phyloP scores from a whole-genome alignment of 2,888 invertebrate genomes.

The Arrhopalites spinosus region DNA sequence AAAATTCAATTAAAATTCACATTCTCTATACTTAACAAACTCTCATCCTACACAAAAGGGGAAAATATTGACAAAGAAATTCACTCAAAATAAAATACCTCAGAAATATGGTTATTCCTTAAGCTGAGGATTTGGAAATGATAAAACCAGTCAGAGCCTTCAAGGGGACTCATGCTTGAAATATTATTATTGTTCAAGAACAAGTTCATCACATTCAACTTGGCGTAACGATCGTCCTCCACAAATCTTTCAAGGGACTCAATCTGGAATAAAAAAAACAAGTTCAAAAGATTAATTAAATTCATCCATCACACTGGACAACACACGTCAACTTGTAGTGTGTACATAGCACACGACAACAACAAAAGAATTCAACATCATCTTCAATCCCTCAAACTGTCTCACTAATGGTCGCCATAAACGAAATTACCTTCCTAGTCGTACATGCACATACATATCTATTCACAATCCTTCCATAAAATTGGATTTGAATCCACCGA shows the following conservation, averaged over 20 bases:
- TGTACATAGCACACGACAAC: too few species aligned
- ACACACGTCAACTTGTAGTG: too few species aligned
- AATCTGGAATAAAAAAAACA: slow-evolving; percentile 63
- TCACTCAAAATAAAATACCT: too few species aligned
- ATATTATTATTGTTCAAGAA: slow-evolving; percentile 78
- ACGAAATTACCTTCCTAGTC: too few species aligned
- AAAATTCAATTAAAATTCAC: background rate
- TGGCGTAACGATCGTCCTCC: slow-evolving; percentile 68
- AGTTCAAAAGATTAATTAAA: background rate
- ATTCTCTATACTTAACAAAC: background rate
- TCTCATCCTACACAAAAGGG: background rate
- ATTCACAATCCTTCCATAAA: too few species aligned
- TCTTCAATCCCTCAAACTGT: too few species aligned
- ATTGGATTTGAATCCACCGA: too few species aligned
- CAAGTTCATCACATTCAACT: slow-evolving; percentile 70
- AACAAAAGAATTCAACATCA: too few species aligned
- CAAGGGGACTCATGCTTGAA: slow-evolving; percentile 69
- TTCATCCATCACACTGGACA: background rate
- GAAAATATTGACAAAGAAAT: background rate
- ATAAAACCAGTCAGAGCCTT: slow-evolving; percentile 78
- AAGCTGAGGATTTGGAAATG: slow-evolving; percentile 79
- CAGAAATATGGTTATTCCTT: slow-evolving; percentile 72
- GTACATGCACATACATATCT: too few species aligned
- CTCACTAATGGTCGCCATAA: too few species aligned
- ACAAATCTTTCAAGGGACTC: slow-evolving; percentile 67